Conservation (phyloP, 2,797 vertebrate species). For the Rhinella marina region DNA sequence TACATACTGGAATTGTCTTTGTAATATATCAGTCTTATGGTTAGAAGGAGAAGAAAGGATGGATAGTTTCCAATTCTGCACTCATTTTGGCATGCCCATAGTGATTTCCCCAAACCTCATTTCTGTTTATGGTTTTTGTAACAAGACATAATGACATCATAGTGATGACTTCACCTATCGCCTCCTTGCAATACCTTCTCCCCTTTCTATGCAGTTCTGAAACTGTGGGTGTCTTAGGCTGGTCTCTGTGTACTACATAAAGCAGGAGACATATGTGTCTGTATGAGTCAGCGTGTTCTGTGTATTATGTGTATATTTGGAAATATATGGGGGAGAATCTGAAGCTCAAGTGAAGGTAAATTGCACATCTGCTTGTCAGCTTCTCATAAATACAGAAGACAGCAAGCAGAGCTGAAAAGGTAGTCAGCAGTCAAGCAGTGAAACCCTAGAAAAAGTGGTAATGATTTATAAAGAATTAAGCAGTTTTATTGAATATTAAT, state of each 20-base stretch:
- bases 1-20: too few relatives aligned
- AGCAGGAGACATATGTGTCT: slow-evolving; percentile 34
- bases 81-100: not conserved
- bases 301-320: slow-evolving; percentile 42
- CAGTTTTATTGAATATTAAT: not conserved
- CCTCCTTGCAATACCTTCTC: not conserved
- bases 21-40: not conserved
- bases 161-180: not conserved
- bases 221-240: slow-evolving; percentile 15
- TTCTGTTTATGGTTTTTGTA: too few relatives aligned
- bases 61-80: not conserved
- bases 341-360: slow-evolving; percentile 32
- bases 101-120: not conserved
- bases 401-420: not conserved
- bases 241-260: slow-evolving; percentile 17
- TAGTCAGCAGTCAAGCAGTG: not conserved
- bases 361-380: slow-evolving; percentile 48
- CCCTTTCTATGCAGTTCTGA: not conserved
- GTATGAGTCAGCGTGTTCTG: slow-evolving; percentile 29
- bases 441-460: not conserved
- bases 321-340: slow-evolving; percentile 45
- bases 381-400: slow-evolving; percentile 15
- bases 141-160: not conserved
- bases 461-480: not conserved
- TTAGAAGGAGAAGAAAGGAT: not conserved